Evolutionary conservation across 2,888 invertebrate genomes (phyloP).

Genomic region (Drosophila kambysellisi): DNA sequence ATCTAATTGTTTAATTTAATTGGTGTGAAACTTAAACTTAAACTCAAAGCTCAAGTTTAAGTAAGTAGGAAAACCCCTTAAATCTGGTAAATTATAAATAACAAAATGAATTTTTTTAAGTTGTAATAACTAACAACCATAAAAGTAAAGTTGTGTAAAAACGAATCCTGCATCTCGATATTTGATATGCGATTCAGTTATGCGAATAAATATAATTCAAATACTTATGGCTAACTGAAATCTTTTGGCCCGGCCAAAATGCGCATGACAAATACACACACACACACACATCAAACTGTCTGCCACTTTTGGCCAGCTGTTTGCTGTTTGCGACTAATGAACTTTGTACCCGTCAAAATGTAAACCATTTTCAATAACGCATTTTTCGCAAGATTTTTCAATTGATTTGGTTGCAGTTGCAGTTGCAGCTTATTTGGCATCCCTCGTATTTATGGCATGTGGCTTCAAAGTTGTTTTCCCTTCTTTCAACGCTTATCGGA

Average conservation of each 20-base stretch:
- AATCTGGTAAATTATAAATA: not conserved
- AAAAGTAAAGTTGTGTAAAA: not conserved
- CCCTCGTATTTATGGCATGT: slow-evolving; percentile 67
- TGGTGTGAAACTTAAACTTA: too few species aligned
- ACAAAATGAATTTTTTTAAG: not conserved
- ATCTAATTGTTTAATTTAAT: not conserved
- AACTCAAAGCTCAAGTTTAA: too few species aligned
- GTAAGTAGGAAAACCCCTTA: not conserved
- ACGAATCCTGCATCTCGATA: not conserved
- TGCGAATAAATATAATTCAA: slow-evolving; percentile 11
- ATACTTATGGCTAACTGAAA: slow-evolving; percentile 62
- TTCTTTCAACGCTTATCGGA: slow-evolving; percentile 63
- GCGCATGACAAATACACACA: not conserved
- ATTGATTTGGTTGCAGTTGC: slow-evolving; percentile 43
- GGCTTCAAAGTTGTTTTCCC: slow-evolving; percentile 69
- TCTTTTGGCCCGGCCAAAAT: slow-evolving; percentile 23
- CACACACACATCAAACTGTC: slow-evolving; percentile 19
- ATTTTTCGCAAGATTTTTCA: slow-evolving; percentile 55
- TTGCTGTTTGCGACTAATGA: slow-evolving; percentile 32
- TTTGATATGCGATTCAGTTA: not conserved
- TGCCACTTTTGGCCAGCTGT: slow-evolving; percentile 32
- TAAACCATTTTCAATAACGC: slow-evolving; percentile 48
- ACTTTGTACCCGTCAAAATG: slow-evolving; percentile 43
- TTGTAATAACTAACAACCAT: not conserved
- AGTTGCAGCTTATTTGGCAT: slow-evolving; percentile 50